Evolutionary conservation across 2,113 vertebrate species (phyloP).

Genomic region (Ibidorhyncha struthersii): DNA sequence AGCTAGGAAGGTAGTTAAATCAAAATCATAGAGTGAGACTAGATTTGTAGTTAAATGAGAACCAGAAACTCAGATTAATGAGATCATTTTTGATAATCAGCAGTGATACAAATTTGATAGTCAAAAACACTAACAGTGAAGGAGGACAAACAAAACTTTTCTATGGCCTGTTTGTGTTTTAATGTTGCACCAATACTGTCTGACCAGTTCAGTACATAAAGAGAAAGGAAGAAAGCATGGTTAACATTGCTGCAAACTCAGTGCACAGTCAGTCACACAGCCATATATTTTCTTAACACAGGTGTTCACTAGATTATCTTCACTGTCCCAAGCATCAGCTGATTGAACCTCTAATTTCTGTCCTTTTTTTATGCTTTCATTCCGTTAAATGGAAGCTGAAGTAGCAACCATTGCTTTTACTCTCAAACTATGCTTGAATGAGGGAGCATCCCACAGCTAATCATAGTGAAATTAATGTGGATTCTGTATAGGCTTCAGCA

Average conservation of each 20-base stretch:
- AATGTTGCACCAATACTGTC: background rate
- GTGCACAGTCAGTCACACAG: background rate
- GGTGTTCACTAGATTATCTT: background rate
- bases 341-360: background rate
- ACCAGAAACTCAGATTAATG: background rate
- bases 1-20: background rate
- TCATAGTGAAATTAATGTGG: background rate
- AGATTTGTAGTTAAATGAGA: background rate
- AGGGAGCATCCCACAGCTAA: background rate
- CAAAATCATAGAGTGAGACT: background rate
- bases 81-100: background rate
- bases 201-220: background rate
- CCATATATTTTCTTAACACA: background rate
- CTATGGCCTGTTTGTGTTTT: background rate
- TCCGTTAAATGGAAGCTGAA: background rate
- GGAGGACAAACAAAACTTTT: background rate
- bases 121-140: background rate
- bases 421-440: background rate
- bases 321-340: background rate
- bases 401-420: background rate
- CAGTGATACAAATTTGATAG: background rate
- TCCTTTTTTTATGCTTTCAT: background rate
- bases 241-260: background rate
- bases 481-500: background rate
- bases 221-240: background rate